Base-by-base conservation (phyloP, 1,140 invertebrate genomes). In the Cotesia vestalis region DNA sequence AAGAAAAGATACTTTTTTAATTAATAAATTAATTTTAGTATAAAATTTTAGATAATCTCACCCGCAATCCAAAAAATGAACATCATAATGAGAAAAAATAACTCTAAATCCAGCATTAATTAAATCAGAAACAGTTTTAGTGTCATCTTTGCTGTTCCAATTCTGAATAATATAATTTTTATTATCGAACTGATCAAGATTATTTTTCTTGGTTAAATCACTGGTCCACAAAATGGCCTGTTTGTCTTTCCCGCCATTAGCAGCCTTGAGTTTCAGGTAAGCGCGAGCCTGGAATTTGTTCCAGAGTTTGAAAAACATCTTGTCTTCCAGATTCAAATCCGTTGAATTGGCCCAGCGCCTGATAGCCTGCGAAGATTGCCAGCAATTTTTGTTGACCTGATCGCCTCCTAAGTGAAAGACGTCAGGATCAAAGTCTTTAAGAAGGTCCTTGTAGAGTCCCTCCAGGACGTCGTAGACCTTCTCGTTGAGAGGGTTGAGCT, bases 351-450 rank as follows among this genome's bases (percentile, higher is more conserved):
- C 51, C 92, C 96, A 94, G 90, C 92, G 95, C 4, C 90, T 81
- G 52, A 96, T 93, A 17, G 85, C 83, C 5, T 82, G 76, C 0
- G 91, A 92, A 2, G 90, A 89, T 77, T 93, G 94, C 95, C 95
- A 96, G 79, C 94, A 96, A 34, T 87, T 84, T 12, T 91, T 83
- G 53, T 90, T 91, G 0, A 94, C 94, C 80, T 96, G 94, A 79
- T 96, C 94, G 0, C 94, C 95, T 17, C 95, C 95, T 93, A 96
- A 95, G 78, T 96, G 95, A 82, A 96, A 96, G 0, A 96, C 85
- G 77, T 94, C 93, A 0, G 93, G 90, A 27, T 90, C 72, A 77
- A 94, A 94, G 17, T 89, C 86, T 75, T 88, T 82, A 8, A 90
- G 82, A 90, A 93, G 92, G 61, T 93, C 92, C 0, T 77, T 78